A percentile compares a stretch with the other conserved stretches of the same genome.
Conservation (phyloP, 2,797 vertebrate species). For the Acanthiza pusilla region DNA sequence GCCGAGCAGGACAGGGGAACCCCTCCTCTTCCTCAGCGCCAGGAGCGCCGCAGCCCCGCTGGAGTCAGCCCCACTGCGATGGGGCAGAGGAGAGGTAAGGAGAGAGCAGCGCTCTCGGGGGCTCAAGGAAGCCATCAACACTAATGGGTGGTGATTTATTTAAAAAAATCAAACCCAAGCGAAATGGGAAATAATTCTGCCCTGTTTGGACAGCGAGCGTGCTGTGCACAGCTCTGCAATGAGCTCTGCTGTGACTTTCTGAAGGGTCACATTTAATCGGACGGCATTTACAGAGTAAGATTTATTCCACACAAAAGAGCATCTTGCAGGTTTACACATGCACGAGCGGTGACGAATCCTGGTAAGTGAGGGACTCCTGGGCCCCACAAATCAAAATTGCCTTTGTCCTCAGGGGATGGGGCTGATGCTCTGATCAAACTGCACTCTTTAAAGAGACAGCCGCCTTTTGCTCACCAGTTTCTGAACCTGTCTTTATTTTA, state of each 20-base stretch:
- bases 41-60: conserved; percentile 15
- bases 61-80: conserved; percentile 1
- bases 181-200: neutral
- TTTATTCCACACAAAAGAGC: conserved; percentile 55
- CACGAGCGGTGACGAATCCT: conserved; percentile 15
- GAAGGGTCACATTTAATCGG: neutral
- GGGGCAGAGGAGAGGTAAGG: neutral
- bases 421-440: conserved; percentile 46
- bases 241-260: neutral
- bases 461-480: neutral
- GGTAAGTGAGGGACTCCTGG: conserved; percentile 52
- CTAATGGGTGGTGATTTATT: neutral
- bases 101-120: neutral
- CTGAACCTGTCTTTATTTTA: conserved; percentile 10
- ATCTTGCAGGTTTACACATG: conserved; percentile 55
- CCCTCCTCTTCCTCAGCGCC: neutral
- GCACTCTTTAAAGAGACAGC: conserved; percentile 61
- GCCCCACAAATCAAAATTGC: conserved; percentile 64
- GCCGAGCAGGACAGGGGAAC: no score
- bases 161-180: neutral
- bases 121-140: neutral
- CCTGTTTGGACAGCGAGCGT: neutral
- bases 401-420: conserved; percentile 56
- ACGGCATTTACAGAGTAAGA: neutral
- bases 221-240: neutral